Conservation (phyloP, 2,888 invertebrate species). For the Eueremaeus valkanovi region DNA sequence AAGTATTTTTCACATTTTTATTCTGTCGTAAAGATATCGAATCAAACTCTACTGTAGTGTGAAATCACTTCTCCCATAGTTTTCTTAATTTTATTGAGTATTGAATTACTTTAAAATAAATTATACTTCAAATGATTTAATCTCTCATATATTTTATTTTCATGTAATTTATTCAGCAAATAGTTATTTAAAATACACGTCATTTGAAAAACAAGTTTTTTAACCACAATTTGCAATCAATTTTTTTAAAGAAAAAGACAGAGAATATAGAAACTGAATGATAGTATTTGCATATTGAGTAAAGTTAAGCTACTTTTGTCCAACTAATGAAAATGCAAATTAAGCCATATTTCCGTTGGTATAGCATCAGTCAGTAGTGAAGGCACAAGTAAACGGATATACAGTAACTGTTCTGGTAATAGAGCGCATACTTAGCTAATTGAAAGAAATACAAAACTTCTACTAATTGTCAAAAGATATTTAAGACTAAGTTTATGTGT, state of each 20-base stretch:
- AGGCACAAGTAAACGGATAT: not conserved
- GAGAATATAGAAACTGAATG: not conserved
- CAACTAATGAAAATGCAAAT: not conserved
- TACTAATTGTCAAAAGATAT: constrained; percentile 28
- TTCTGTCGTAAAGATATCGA: too few species aligned
- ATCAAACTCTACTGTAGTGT: too few species aligned
- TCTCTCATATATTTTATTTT: not conserved
- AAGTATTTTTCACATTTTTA: too few species aligned
- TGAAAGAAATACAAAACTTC: constrained; percentile 19
- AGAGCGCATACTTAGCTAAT: constrained; percentile 16
- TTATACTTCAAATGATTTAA: not conserved
- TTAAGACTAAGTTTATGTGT: not conserved
- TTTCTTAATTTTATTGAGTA: not conserved
- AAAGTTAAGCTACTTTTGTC: not conserved
- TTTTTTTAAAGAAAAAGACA: not conserved
- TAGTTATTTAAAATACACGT: not conserved
- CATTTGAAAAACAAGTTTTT: not conserved
- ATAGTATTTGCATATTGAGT: not conserved
- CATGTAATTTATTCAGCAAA: not conserved
- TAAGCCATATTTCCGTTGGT: constrained; percentile 20
- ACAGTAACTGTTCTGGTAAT: constrained; percentile 4
- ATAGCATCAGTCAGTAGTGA: not conserved
- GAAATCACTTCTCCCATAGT: not conserved
- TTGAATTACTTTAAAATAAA: not conserved
- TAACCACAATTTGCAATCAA: not conserved